A percentile compares a stretch with the other conserved stretches of the same genome.
Conservation (phyloP, 2,888 invertebrate genomes). For the Hemicrepidius hirtus region DNA sequence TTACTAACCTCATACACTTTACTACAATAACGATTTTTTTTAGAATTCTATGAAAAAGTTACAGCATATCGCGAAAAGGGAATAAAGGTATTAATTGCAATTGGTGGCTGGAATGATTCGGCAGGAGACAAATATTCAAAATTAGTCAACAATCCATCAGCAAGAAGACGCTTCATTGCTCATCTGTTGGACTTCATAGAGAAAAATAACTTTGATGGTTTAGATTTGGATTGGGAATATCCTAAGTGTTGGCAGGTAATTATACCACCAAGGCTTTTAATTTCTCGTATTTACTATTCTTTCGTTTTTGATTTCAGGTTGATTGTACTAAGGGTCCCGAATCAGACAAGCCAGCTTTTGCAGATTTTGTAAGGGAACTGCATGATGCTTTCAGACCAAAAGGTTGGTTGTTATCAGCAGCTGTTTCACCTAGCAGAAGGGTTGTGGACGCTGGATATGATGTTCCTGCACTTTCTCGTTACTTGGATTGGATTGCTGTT, state of each 20-base stretch:
- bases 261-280: not conserved
- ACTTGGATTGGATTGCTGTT: constrained; percentile 92
- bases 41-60: constrained; percentile 91
- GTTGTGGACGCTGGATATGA: constrained; percentile 92
- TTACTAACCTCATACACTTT: not conserved
- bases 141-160: constrained; percentile 83
- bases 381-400: constrained; percentile 82
- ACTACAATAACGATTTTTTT: constrained; percentile 56
- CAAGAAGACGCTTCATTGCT: constrained; percentile 83
- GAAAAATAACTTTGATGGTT: constrained; percentile 89
- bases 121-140: constrained; percentile 92
- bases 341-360: constrained; percentile 88
- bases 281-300: not conserved
- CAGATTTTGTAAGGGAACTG: constrained; percentile 84
- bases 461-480: constrained; percentile 82
- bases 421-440: constrained; percentile 89
- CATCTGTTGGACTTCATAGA: constrained; percentile 87
- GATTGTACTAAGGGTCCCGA: constrained; percentile 88
- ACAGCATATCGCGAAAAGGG: constrained; percentile 82
- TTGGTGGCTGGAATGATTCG: constrained; percentile 97
- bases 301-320: constrained; percentile 72
- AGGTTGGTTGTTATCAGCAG: constrained; percentile 85
- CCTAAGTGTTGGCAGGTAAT: constrained; percentile 91
- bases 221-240: constrained; percentile 96
- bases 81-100: constrained; percentile 88